Evolutionary conservation across 2,888 invertebrate species (phyloP).

Genomic region (Cosmia trapezina): DNA sequence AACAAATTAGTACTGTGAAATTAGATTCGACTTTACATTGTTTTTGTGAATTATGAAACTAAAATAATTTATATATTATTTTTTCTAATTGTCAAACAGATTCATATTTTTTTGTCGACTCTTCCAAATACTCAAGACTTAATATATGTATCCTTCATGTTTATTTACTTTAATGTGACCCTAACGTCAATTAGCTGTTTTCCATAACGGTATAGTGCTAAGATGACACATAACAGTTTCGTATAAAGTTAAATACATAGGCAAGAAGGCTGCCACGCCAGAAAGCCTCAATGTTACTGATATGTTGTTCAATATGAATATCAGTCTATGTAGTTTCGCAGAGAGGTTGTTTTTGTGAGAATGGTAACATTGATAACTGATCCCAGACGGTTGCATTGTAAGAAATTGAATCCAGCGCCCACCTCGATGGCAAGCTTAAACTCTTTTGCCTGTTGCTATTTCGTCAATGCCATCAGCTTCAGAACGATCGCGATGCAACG

Average conservation of each 20-base stretch:
- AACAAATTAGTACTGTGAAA: slow-evolving; percentile 1
- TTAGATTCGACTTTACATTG: background rate
- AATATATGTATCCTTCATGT: background rate
- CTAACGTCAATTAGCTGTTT: background rate
- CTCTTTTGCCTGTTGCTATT: background rate
- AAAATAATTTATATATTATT: background rate
- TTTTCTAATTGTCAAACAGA: background rate
- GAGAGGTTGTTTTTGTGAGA: background rate
- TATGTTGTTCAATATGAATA: background rate
- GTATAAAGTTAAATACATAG: background rate
- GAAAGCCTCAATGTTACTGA: background rate
- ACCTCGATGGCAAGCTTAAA: background rate
- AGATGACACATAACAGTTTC: slow-evolving; percentile 3
- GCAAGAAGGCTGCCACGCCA: background rate
- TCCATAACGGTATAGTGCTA: slow-evolving; percentile 1
- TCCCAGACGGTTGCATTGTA: background rate
- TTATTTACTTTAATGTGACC: background rate
- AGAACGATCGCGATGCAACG: too few species aligned
- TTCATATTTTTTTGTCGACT: background rate
- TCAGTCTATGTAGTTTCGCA: background rate
- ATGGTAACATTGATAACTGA: background rate
- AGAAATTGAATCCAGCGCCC: background rate
- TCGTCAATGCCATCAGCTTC: background rate
- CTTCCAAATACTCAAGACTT: background rate
- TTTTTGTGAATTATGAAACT: background rate